Conservation (phyloP, 2,797 vertebrate species). For the Pseudomugil gertrudae region DNA sequence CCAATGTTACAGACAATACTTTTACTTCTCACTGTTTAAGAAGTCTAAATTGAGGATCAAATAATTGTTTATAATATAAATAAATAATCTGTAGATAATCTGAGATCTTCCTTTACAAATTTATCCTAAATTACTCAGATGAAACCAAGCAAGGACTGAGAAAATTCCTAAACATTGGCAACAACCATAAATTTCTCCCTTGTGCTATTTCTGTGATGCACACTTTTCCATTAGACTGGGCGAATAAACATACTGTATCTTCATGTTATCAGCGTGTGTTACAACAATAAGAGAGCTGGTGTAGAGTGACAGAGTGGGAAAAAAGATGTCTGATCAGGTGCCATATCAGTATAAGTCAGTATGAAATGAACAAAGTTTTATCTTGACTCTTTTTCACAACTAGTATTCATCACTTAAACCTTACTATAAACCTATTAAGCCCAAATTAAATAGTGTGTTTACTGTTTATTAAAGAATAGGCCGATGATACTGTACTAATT, state of each 20-base stretch:
- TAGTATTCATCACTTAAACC: no score
- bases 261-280: conserved; percentile 73
- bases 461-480: neutral
- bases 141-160: neutral
- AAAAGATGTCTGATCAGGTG: conserved; percentile 60
- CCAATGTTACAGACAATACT: neutral
- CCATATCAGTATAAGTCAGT: conserved; percentile 54
- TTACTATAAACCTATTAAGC: conserved; percentile 4
- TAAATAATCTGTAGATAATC: no score
- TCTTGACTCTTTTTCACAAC: no score
- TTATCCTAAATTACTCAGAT: neutral
- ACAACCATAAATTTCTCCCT: conserved; percentile 16
- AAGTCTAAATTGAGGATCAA: neutral
- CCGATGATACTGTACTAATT: neutral
- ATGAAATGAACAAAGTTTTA: conserved; percentile 11
- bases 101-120: neutral
- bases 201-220: conserved; percentile 7
- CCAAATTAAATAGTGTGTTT: neutral
- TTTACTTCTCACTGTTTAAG: neutral
- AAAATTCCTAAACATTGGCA: conserved; percentile 11
- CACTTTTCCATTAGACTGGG: conserved; percentile 60
- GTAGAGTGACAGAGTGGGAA: conserved; percentile 74
- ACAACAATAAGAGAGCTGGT: conserved; percentile 69
- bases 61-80: no score
- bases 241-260: conserved; percentile 62